Conservation (phyloP, 2,113 vertebrate genomes). For the Holacanthus passer region DNA sequence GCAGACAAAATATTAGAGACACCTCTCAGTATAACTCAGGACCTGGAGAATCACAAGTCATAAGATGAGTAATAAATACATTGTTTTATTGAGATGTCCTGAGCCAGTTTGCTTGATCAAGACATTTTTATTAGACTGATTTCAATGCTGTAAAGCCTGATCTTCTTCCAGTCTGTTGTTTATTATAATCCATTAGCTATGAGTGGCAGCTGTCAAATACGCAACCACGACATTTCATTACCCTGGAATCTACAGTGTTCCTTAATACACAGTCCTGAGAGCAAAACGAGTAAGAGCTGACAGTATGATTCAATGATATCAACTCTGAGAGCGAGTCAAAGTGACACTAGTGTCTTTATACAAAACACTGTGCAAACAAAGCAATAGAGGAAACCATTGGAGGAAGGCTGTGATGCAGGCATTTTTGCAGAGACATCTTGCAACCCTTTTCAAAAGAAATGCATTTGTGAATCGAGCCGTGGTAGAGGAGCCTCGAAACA, state of each 20-base stretch:
- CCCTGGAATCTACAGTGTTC: not conserved
- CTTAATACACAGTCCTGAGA: not conserved
- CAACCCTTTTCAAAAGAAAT: too few relatives aligned
- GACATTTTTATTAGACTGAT: not conserved
- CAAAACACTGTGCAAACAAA: not conserved
- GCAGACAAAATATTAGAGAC: not conserved
- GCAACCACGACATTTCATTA: not conserved
- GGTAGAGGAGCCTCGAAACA: too few relatives aligned
- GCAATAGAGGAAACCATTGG: not conserved
- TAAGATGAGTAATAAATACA: not conserved
- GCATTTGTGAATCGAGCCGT: too few relatives aligned
- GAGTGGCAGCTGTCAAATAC: not conserved
- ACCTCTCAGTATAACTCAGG: not conserved
- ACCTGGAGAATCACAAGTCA: not conserved
- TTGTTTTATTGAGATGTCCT: not conserved
- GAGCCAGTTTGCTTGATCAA: not conserved
- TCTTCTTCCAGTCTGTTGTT: not conserved
- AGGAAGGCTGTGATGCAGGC: not conserved
- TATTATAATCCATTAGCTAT: not conserved
- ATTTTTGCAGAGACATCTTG: not conserved
- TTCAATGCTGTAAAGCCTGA: not conserved
- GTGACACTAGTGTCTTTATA: not conserved
- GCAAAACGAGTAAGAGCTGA: not conserved
- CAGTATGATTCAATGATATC: not conserved
- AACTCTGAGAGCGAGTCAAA: not conserved